phyloP scores from a whole-genome alignment of 1,140 invertebrate genomes.

The Nasonia vitripennis region DNA sequence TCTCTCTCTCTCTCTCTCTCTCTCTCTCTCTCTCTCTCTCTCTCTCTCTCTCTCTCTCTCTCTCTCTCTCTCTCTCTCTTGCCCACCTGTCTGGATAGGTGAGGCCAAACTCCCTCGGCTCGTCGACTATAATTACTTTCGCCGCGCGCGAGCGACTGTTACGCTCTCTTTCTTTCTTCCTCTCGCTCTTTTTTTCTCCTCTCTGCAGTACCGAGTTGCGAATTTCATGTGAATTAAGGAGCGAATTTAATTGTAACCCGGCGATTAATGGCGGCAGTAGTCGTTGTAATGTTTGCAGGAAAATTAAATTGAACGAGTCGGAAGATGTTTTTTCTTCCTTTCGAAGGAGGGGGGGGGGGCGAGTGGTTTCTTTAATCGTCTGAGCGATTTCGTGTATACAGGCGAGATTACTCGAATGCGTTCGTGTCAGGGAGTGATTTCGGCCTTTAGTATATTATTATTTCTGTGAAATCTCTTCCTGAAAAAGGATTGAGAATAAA shows the following conservation, averaged over 20 bases:
- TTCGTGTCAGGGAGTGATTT: too few relatives aligned
- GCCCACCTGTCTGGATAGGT: conserved; percentile 59
- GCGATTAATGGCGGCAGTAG: conserved; percentile 32
- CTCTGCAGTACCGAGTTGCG: neutral
- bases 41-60: too few relatives aligned
- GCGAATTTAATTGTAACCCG: conserved; percentile 45
- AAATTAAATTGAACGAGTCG: conserved; percentile 3
- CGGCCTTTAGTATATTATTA: neutral
- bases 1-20: neutral
- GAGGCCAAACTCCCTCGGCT: conserved; percentile 49
- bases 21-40: too few relatives aligned
- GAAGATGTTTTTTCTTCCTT: neutral
- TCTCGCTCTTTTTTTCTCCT: neutral
- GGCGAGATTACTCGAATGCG: too few relatives aligned
- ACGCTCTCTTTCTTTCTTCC: neutral
- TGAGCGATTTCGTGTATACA: neutral
- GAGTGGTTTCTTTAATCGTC: neutral
- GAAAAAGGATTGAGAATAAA: too few relatives aligned
- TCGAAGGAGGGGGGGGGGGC: neutral
- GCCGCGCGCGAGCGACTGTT: conserved; percentile 9
- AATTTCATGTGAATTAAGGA: conserved; percentile 33
- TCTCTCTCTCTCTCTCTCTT: too few relatives aligned
- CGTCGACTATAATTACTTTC: conserved; percentile 49
- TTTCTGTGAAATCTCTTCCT: neutral
- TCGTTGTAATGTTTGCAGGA: conserved; percentile 15